Base-by-base conservation (phyloP, 2,888 invertebrate species). In the Mimumesa dahlbomi region DNA sequence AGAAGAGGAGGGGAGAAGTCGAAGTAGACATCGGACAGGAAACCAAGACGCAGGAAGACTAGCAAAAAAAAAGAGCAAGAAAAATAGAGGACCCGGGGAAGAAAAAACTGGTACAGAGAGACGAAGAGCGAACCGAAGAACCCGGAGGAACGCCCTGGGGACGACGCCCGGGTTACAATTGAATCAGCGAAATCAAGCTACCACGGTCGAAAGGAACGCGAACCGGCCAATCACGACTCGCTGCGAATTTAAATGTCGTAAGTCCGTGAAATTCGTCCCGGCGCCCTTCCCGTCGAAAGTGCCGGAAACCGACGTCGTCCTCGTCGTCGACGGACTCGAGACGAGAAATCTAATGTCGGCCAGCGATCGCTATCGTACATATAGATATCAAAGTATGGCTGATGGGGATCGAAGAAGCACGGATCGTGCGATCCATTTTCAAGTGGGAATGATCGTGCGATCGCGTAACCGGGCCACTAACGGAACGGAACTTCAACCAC, bases 171-270 rank as follows among this genome's bases (percentile, higher is more conserved):
- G 38, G 59, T 73, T 74, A 82, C 80, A 84, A 84, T 84, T 64
- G 82, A 83, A 84, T 85, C 81, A 84, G 81, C 70, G 69, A 77
- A 82, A 83, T 76, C 73, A 77, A 77, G 70, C 72, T 34, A 45
- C 54, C 57, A 49, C 63, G 65, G 54, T 66, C 54, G 74, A 66
- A 63, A 53, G 74, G 49, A 58, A 57, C 57, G 64, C 36, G 54
- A 53, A n/a, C n/a, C n/a, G 53, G 58, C 69, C 79, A 77, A 83
- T 82, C 79, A 73, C 72, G 75, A 75, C 52, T 16, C 66, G 53
- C 62, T 43, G 59, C 68, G 85, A 84, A 85, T 85, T 85, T 79
- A 79, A 85, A 85, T 83, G 75, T 70, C 54, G 58, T 58, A 46
- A 64, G 71, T 58, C 45, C 19, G 38, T 9, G 25, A 29, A n/a